These are phyloP conservation scores for Dendrolimus punctatus DNA, from an alignment of 1,140 invertebrate genomes.

Conservation along the genomic window DNA sequence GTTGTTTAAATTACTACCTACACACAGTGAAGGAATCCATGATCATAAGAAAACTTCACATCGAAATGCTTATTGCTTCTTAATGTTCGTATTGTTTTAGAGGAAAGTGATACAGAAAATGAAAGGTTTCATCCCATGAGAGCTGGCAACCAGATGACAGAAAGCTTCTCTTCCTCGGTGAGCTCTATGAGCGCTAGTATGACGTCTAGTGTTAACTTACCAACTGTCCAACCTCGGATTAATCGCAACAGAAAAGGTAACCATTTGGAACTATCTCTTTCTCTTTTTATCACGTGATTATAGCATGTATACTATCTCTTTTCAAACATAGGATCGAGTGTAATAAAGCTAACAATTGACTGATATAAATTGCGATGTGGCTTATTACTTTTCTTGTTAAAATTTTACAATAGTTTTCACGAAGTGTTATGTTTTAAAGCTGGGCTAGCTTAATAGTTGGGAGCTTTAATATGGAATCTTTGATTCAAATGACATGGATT, in stretches of 20 bases:
- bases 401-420: too few relatives aligned
- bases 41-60: background rate
- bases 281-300: background rate
- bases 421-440: too few relatives aligned
- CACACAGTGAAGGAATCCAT: too few relatives aligned
- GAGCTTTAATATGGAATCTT: too few relatives aligned
- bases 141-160: slow-evolving; percentile 49
- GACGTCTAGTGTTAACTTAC: slow-evolving; percentile 61
- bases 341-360: too few relatives aligned
- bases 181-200: slow-evolving; percentile 70
- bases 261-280: slow-evolving; percentile 1
- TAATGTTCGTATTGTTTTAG: slow-evolving; percentile 39
- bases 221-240: slow-evolving; percentile 40
- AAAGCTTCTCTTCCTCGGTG: slow-evolving; percentile 70
- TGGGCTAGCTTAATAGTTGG: too few relatives aligned
- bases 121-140: slow-evolving; percentile 81
- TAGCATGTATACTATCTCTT: background rate
- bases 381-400: too few relatives aligned
- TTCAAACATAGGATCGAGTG: too few relatives aligned
- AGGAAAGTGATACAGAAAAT: slow-evolving; percentile 81
- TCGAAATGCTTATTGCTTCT: background rate
- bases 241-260: slow-evolving; percentile 60
- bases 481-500: too few relatives aligned
- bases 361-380: too few relatives aligned
- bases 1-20: too few relatives aligned